Evolutionary conservation across 2,888 invertebrate species (phyloP), one percentile per base, ranked within the genome.

Genomic region (Bembecia ichneumoniformis): DNA sequence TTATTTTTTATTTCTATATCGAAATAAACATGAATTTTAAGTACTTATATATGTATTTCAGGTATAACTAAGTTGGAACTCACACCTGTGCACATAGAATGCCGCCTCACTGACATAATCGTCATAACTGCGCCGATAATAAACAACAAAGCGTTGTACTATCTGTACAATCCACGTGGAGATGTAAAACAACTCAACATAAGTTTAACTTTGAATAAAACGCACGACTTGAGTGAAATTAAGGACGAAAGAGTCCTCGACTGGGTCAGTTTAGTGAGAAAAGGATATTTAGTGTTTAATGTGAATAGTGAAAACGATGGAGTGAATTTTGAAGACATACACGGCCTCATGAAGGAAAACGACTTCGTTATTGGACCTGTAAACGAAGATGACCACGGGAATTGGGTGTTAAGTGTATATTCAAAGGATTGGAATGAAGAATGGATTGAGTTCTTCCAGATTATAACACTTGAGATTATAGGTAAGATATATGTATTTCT

Each of bases 331-430:
- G 57, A 51, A 7, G 50, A 60, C 0, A 52, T 60, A 20, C 55
- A 56, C 14, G 52, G 35, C 3, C 14, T 48, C 2, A 59, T 78
- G 59, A 57, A 58, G 15, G 48, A 50, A 0, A 70, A 76, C 51
- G 77, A 82, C 3, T 72, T 79, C 52, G 57, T 71, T 48, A 63
- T 86, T 1, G 86, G 86, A 1, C 86, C 86, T 1, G 40, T 86
- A 5, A 15, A 28, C 3, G 62, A 63, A 3, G 67, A 71, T 0
- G 77, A 84, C 40, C 68, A 79, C 48, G 86, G 86, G 0, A 87
- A 87, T 51, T 87, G 86, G 86, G 68, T 81, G 36, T 50, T 86
- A 0, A 81, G 80, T 47, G 54, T 69, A 0, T 78, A 68, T 50
- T 67, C 62, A 2, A 63, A 59, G 36, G 67, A 70, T 50, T 49